These are phyloP conservation scores for Sanderia malayensis DNA, from an alignment of 30 jellyfish, hydroid and myxozoan genomes.

Conservation along the genomic window DNA sequence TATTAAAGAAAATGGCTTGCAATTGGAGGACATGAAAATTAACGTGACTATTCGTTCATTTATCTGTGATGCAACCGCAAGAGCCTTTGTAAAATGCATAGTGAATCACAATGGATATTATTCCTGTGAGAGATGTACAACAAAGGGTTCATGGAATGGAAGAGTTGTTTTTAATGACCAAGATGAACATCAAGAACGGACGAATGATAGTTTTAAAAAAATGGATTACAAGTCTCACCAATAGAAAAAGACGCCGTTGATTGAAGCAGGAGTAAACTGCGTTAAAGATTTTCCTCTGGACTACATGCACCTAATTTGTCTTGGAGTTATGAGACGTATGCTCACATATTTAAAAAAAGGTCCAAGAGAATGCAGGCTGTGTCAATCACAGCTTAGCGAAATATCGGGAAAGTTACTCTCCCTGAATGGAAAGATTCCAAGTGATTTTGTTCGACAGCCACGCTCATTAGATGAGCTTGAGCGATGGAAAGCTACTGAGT, in stretches of 20 bases:
- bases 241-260: slow-evolving; percentile 4
- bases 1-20: slow-evolving; percentile 3
- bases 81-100: slow-evolving; percentile 39
- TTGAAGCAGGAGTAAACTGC: slow-evolving; percentile 1
- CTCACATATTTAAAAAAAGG: neutral
- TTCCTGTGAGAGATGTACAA: slow-evolving; percentile 63
- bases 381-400: slow-evolving; percentile 2
- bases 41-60: slow-evolving; percentile 5
- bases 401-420: neutral
- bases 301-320: slow-evolving; percentile 41
- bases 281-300: slow-evolving; percentile 21
- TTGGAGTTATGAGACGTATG: slow-evolving; percentile 27
- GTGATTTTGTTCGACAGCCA: neutral
- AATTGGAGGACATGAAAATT: neutral
- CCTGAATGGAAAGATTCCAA: neutral
- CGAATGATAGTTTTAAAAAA: too few relatives aligned
- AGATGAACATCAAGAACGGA: neutral
- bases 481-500: too few relatives aligned
- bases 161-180: slow-evolving; percentile 2
- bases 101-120: slow-evolving; percentile 40
- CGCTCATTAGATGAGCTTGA: neutral
- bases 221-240: neutral
- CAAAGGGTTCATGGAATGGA: slow-evolving; percentile 35
- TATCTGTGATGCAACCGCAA: slow-evolving; percentile 60
- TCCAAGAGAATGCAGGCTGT: slow-evolving; percentile 25